These are phyloP conservation scores for Pseudomyrmex dendroicus DNA, from an alignment of 1,140 invertebrate genomes.

Conservation along the genomic window DNA sequence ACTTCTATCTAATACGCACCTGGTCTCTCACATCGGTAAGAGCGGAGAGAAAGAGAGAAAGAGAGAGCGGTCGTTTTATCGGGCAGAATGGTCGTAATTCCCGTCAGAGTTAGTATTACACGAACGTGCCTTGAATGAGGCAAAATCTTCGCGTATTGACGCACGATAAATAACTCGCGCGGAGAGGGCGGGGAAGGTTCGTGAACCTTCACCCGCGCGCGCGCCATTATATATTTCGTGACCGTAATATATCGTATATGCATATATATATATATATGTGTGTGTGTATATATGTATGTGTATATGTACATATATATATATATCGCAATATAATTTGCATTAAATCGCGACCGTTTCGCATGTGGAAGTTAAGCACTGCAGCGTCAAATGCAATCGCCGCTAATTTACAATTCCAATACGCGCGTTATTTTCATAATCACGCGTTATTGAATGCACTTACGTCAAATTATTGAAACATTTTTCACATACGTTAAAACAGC, in stretches of 20 bases:
- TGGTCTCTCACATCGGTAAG: slow-evolving; percentile 9
- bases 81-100: slow-evolving; percentile 53
- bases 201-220: background rate
- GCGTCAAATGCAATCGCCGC: slow-evolving; percentile 31
- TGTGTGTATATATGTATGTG: no score
- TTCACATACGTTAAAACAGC: background rate
- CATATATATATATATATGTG: background rate
- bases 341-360: slow-evolving; percentile 35
- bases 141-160: slow-evolving; percentile 55
- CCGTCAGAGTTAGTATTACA: slow-evolving; percentile 49
- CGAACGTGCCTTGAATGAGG: slow-evolving; percentile 40
- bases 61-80: slow-evolving; percentile 30
- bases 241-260: slow-evolving; percentile 30
- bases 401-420: slow-evolving; percentile 42
- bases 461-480: slow-evolving; percentile 44
- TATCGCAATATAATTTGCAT: slow-evolving; percentile 51
- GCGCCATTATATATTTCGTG: slow-evolving; percentile 39
- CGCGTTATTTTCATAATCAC: slow-evolving; percentile 19
- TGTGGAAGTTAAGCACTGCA: slow-evolving; percentile 34
- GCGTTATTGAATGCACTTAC: background rate
- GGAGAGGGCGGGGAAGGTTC: no score
- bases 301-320: background rate
- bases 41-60: no score
- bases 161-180: slow-evolving; percentile 50
- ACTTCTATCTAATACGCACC: slow-evolving; percentile 41